Conservation (phyloP, 2,888 invertebrate genomes). For the Eilema sororculum region DNA sequence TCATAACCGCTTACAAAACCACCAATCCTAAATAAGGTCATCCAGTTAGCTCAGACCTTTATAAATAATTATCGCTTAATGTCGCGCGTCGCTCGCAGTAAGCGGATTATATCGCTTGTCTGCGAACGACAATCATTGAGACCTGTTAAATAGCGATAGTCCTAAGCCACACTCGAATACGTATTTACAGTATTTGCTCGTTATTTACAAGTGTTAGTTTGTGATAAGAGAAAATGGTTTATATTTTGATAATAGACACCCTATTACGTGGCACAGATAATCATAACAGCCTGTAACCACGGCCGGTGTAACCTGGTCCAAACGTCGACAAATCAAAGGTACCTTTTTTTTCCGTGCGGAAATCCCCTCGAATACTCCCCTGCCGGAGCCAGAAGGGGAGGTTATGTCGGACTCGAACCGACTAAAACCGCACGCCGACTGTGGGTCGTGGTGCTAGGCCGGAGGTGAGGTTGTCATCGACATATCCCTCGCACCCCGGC, state of each 20-base stretch:
- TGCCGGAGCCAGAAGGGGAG: too few species aligned
- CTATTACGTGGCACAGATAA: too few species aligned
- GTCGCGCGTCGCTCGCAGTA: slow-evolving; percentile 53
- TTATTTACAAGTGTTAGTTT: slow-evolving; percentile 39
- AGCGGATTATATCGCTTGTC: slow-evolving; percentile 61
- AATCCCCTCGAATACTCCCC: too few species aligned
- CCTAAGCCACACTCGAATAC: slow-evolving; percentile 36
- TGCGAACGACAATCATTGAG: slow-evolving; percentile 54
- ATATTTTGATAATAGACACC: slow-evolving; percentile 13
- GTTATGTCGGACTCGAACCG: too few species aligned
- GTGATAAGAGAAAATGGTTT: slow-evolving; percentile 30
- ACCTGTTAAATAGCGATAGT: slow-evolving; percentile 50
- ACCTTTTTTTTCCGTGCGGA: too few species aligned
- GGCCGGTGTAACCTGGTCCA: too few species aligned
- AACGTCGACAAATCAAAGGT: too few species aligned
- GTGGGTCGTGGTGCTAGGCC: too few species aligned
- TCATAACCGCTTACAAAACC: slow-evolving; percentile 25
- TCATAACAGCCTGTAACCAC: too few species aligned
- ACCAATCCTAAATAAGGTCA: slow-evolving; percentile 38
- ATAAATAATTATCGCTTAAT: slow-evolving; percentile 60
- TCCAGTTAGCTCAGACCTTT: slow-evolving; percentile 45
- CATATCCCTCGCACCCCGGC: too few species aligned
- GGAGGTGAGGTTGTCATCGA: too few species aligned
- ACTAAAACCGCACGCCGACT: too few species aligned
- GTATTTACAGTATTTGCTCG: slow-evolving; percentile 37